Base-by-base conservation (phyloP, 2,113 vertebrate genomes). In the Lagopus leucura region DNA sequence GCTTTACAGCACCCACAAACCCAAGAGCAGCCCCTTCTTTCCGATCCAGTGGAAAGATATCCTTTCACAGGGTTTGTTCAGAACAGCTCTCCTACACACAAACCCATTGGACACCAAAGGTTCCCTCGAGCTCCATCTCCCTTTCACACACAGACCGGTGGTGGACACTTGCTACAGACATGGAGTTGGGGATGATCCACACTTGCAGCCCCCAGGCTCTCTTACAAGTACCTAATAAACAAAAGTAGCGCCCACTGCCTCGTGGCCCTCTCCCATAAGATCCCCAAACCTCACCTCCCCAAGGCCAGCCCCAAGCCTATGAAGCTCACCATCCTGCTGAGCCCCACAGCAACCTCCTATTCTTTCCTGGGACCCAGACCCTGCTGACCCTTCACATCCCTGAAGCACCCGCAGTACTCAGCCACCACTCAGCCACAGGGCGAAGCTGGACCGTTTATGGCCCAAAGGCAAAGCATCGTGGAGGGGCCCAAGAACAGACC, bases 181-280 rank as follows among this genome's bases (percentile, higher is more conserved):
- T 3, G 1, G 28, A 50, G 8, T 32, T 8, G 43, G 8, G 25
- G 45, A 71, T 48, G 84, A 70, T 89, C 45, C 70, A 57, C 43
- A 5, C 21, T 32, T 4, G 20, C 78, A 63, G 50, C 13, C 40
- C 50, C 55, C 15, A 8, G 45, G 12, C 13, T 12, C 1, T 24
- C 10, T 27, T 13, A 45, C 0, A 0, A 54, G 34, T 27, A 34
- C 38, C 18, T 0, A 0, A 67, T 42, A 22, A 69, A 20, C 17
- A 30, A 20, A 70, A 21, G 47, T n/a, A 89, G 86, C 8, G n/a
- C 4, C 2, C 3, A 0, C 38, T 38, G 65, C 22, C 36, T 27
- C 48, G 18, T 28, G 61, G 36, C 17, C 54, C 60, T 63, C n/a
- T 57, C 57, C 8, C 14, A 11, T 18, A 50, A 42, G 60, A 55